A percentile compares a stretch with the other conserved stretches of the same genome.
Conservation (phyloP, 2,113 vertebrate genomes). For the Miniopterus natalensis region DNA sequence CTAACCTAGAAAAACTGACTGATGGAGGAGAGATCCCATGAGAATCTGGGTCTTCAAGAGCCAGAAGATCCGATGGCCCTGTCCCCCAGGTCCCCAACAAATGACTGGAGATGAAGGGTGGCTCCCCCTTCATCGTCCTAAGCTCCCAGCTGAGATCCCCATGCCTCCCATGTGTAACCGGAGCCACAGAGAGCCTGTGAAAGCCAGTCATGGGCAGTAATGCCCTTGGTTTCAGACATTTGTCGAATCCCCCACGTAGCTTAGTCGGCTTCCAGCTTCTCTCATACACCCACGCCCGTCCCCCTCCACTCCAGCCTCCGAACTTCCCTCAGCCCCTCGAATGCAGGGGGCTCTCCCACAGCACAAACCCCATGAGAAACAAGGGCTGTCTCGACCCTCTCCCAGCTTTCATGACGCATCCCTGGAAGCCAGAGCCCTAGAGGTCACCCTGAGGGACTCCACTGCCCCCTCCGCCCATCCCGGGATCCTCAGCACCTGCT, state of each 20-base stretch:
- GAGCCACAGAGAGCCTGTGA: neutral
- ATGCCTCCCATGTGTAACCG: fast-evolving
- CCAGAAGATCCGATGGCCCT: neutral
- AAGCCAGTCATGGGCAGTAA: fast-evolving
- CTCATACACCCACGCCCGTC: neutral
- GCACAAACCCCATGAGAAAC: neutral
- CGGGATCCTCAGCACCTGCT: neutral
- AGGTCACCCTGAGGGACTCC: neutral
- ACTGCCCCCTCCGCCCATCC: too few species aligned
- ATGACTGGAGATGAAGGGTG: neutral
- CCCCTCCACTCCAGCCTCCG: neutral
- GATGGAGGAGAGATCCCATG: neutral
- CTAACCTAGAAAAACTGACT: neutral
- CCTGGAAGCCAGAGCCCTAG: neutral
- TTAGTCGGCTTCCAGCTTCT: fast-evolving
- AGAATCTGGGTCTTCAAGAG: neutral
- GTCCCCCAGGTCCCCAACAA: neutral
- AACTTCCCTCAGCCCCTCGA: neutral
- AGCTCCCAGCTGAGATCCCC: neutral
- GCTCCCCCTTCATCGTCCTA: neutral
- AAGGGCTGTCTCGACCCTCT: too few species aligned
- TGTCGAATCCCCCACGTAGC: neutral
- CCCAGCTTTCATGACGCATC: neutral
- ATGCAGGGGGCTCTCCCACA: neutral
- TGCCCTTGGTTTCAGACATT: neutral